phyloP scores from a whole-genome alignment of 2,888 invertebrate genomes.

The Brachyptera risi region DNA sequence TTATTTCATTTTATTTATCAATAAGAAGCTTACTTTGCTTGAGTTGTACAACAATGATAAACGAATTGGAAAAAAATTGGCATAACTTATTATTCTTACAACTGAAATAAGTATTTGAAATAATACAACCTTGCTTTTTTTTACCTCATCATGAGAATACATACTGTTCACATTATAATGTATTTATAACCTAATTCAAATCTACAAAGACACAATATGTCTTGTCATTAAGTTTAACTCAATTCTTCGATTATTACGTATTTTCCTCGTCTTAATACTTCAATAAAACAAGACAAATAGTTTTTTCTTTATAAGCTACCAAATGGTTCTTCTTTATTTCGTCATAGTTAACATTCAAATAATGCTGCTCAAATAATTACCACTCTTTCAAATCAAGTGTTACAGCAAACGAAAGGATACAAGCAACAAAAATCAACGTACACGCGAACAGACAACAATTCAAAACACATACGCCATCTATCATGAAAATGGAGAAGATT shows the following conservation, averaged over 20 bases:
- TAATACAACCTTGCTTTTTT: background rate
- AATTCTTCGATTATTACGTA: no score
- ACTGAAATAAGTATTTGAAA: background rate
- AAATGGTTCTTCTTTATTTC: background rate
- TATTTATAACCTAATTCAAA: background rate
- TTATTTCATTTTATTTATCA: constrained; percentile 10
- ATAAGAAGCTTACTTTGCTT: constrained; percentile 16
- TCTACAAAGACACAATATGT: background rate
- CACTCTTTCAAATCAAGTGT: background rate
- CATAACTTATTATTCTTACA: background rate
- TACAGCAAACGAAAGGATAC: background rate
- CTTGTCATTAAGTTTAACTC: no score
- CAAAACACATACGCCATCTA: constrained; percentile 14
- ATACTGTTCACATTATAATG: background rate
- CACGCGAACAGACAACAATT: constrained; percentile 13
- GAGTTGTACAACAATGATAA: constrained; percentile 17
- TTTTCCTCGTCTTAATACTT: background rate
- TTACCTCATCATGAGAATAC: background rate
- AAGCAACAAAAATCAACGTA: background rate
- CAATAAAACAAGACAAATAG: background rate
- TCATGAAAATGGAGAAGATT: constrained; percentile 11
- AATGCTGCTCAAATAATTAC: background rate
- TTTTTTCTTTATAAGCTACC: background rate
- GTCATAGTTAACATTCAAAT: background rate
- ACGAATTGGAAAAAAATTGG: constrained; percentile 1